Evolutionary conservation across 1,140 invertebrate species (phyloP).

Genomic region (Bombus haemorrhoidalis): DNA sequence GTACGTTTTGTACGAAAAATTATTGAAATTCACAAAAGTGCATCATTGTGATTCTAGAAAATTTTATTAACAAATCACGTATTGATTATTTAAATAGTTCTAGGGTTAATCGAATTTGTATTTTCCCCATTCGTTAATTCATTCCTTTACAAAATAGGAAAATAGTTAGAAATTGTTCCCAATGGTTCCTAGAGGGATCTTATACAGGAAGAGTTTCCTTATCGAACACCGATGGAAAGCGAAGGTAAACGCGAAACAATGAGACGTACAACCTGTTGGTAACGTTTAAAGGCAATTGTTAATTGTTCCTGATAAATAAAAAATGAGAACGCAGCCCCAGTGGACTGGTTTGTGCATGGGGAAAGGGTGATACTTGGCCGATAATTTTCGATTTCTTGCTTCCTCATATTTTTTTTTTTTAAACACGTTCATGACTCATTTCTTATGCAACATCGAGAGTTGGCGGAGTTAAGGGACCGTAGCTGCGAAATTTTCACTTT

Average conservation of each 20-base stretch:
- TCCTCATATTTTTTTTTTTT: not conserved
- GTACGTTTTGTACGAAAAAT: not conserved
- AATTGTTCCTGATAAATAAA: conserved; percentile 17
- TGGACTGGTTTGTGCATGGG: not conserved
- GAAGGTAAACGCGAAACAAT: conserved; percentile 15
- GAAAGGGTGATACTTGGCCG: not conserved
- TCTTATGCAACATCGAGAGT: not conserved
- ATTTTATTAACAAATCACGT: not conserved
- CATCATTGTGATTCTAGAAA: no score
- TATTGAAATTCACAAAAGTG: not conserved
- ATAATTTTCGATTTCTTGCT: not conserved
- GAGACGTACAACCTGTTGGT: not conserved
- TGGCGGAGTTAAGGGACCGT: not conserved
- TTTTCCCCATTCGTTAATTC: not conserved
- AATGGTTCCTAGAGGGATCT: not conserved
- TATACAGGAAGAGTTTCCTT: not conserved
- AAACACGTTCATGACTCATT: not conserved
- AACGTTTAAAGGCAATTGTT: not conserved
- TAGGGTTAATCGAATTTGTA: not conserved
- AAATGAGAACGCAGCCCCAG: not conserved
- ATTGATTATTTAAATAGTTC: not conserved
- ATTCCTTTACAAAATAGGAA: not conserved
- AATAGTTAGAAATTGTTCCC: not conserved
- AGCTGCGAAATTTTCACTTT: not conserved
- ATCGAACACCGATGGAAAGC: not conserved